phyloP scores from a whole-genome alignment of 2,113 vertebrate genomes.

The Solenodon paradoxus region DNA sequence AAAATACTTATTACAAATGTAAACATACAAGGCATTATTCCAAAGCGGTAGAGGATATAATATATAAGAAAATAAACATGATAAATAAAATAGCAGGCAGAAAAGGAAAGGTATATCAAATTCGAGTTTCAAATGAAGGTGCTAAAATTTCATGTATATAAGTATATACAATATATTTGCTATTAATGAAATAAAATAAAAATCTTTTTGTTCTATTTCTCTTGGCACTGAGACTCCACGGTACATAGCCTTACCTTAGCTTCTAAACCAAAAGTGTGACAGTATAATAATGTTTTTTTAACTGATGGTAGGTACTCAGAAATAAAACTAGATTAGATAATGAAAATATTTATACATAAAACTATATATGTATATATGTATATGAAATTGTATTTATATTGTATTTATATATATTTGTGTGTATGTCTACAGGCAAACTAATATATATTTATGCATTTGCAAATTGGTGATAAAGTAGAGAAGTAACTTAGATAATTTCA shows the following conservation, averaged over 20 bases:
- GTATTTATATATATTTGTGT: background rate
- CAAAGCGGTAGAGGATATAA: background rate
- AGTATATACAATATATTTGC: too few relatives aligned
- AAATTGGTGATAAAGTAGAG: background rate
- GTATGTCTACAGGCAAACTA: background rate
- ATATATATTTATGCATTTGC: too few relatives aligned
- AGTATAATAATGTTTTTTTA: too few relatives aligned
- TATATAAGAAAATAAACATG: background rate
- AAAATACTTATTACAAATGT: background rate
- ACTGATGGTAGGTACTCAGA: too few relatives aligned
- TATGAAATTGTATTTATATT: too few relatives aligned
- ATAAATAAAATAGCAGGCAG: background rate
- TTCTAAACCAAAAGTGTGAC: too few relatives aligned
- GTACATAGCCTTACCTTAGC: too few relatives aligned
- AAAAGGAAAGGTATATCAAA: background rate
- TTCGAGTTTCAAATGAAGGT: background rate
- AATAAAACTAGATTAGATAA: too few relatives aligned
- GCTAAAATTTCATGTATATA: background rate
- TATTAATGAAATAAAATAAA: too few relatives aligned
- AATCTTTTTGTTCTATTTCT: too few relatives aligned
- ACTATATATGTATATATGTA: background rate
- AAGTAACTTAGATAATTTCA: background rate
- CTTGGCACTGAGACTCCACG: too few relatives aligned
- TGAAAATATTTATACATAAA: background rate
- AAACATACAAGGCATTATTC: background rate